Conservation (phyloP, 2,888 invertebrate species). For the Andrena bicolor region DNA sequence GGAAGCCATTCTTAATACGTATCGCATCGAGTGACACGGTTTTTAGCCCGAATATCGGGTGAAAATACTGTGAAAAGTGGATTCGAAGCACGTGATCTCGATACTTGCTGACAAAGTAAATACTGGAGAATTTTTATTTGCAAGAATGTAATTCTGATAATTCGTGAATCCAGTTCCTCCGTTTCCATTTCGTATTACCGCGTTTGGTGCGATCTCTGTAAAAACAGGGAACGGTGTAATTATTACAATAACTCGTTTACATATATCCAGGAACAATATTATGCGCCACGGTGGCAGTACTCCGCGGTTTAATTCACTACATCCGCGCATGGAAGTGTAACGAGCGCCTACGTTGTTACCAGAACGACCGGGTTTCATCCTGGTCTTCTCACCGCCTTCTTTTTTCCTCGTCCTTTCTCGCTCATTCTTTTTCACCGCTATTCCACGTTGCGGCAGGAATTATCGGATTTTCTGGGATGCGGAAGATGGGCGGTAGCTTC, state of each 20-base stretch:
- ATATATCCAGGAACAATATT: conserved; percentile 49
- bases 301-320: conserved; percentile 42
- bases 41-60: too few species aligned
- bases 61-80: too few species aligned
- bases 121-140: too few species aligned
- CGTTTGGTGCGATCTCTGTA: background rate
- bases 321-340: conserved; percentile 53
- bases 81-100: too few species aligned
- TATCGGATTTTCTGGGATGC: conserved; percentile 72
- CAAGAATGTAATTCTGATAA: background rate
- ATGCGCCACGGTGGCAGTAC: conserved; percentile 25
- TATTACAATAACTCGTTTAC: conserved; percentile 40
- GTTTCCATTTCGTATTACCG: background rate
- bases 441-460: conserved; percentile 64
- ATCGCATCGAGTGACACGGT: too few species aligned
- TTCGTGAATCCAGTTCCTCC: background rate
- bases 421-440: conserved; percentile 34
- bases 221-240: conserved; percentile 32
- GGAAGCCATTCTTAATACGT: conserved; percentile 3
- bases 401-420: conserved; percentile 44
- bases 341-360: conserved; percentile 65
- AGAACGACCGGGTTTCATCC: conserved; percentile 67
- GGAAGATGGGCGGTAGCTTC: conserved; percentile 56
- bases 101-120: too few species aligned
- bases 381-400: conserved; percentile 38